phyloP scores from a whole-genome alignment of 2,888 invertebrate genomes.

The Alloscopus bannaensis region DNA sequence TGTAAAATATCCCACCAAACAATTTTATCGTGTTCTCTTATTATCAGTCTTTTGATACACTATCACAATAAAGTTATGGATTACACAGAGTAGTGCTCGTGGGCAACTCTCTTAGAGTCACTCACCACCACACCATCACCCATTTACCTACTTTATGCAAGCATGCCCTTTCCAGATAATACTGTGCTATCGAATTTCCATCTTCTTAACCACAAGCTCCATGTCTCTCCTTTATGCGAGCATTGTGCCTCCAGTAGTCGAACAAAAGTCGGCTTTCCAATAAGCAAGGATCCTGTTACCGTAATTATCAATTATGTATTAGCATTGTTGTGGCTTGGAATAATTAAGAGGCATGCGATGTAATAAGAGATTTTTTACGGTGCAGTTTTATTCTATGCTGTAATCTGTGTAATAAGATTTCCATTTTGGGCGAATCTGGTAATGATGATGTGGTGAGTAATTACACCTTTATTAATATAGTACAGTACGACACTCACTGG shows the following conservation, averaged over 20 bases:
- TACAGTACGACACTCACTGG: too few relatives aligned
- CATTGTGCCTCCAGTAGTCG: too few relatives aligned
- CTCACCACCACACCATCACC: not conserved
- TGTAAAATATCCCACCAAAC: not conserved
- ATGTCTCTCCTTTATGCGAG: not conserved
- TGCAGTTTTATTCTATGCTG: too few relatives aligned
- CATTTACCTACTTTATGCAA: slow-evolving; percentile 14
- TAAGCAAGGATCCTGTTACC: not conserved
- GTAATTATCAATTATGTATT: slow-evolving; percentile 17
- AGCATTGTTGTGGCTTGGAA: slow-evolving; percentile 15
- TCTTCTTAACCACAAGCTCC: slow-evolving; percentile 15
- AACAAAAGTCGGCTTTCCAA: too few relatives aligned
- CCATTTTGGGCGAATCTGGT: too few relatives aligned
- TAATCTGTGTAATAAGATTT: too few relatives aligned
- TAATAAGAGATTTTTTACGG: too few relatives aligned
- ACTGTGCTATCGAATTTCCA: slow-evolving; percentile 1
- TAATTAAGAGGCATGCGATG: too few relatives aligned
- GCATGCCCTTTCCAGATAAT: too few relatives aligned
- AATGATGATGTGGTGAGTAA: too few relatives aligned
- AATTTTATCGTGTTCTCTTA: not conserved
- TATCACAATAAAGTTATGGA: slow-evolving; percentile 14
- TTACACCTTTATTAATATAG: too few relatives aligned
- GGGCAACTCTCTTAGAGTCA: slow-evolving; percentile 2
- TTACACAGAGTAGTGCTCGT: slow-evolving; percentile 24
- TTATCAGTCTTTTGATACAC: too few relatives aligned